These are phyloP conservation scores for Hydrophis major DNA, from an alignment of 2,797 vertebrate species.

Conservation along the genomic window DNA sequence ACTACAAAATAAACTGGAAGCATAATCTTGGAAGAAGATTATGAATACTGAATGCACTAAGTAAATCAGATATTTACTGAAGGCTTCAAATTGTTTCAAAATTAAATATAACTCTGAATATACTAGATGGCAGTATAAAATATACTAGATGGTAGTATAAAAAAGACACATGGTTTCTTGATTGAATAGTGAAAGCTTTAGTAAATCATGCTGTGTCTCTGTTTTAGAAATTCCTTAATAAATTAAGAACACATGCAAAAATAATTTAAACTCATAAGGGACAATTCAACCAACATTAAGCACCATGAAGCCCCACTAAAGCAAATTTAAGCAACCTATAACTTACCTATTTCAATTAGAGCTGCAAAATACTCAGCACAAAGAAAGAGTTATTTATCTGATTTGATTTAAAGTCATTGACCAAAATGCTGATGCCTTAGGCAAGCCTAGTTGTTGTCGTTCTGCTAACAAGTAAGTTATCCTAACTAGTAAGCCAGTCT, in stretches of 20 bases:
- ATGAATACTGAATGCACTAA: slow-evolving; percentile 41
- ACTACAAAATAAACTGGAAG: slow-evolving; percentile 55
- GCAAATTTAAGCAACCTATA: not conserved
- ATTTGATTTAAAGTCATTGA: not conserved
- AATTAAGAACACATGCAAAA: not conserved
- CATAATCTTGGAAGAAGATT: slow-evolving; percentile 36
- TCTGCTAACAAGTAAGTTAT: not conserved
- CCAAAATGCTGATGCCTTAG: not conserved
- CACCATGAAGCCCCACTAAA: not conserved
- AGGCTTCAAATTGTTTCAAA: slow-evolving; percentile 28
- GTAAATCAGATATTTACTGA: not conserved
- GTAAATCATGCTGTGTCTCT: not conserved
- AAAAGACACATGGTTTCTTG: not conserved
- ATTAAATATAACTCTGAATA: slow-evolving; percentile 23
- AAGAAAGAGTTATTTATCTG: not conserved
- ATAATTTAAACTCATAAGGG: slow-evolving; percentile 11
- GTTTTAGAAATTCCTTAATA: not conserved
- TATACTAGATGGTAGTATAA: not conserved
- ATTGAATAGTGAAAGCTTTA: not conserved
- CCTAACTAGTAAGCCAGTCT: not conserved
- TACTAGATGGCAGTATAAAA: not conserved
- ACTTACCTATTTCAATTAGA: not conserved
- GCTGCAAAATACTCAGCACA: not conserved
- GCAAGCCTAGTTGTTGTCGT: not conserved
- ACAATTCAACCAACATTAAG: not conserved